Conservation (phyloP, 1,140 invertebrate species). For the Drosophila punjabiensis region DNA sequence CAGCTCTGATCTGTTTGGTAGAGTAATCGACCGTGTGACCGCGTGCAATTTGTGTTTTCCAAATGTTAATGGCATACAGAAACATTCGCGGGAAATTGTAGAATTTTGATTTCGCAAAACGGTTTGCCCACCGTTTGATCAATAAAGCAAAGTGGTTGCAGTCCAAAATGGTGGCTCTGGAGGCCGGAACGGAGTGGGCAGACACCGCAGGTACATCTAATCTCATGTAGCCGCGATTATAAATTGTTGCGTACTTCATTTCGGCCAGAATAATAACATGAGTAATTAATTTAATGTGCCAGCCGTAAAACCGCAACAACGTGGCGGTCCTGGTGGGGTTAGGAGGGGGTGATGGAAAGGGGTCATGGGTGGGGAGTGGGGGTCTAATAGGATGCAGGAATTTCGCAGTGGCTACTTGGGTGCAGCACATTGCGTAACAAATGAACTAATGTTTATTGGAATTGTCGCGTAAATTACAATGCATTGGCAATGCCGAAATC, state of each 20-base stretch:
- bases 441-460: slow-evolving; percentile 84
- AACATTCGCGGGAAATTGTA: slow-evolving; percentile 54
- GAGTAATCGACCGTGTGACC: neutral
- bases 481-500: slow-evolving; percentile 63
- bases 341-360: neutral
- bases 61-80: slow-evolving; percentile 64
- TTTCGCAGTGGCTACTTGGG: slow-evolving; percentile 30
- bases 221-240: slow-evolving; percentile 81
- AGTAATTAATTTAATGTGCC: slow-evolving; percentile 85
- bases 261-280: slow-evolving; percentile 83
- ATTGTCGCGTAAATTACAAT: slow-evolving; percentile 81
- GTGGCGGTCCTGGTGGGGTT: slow-evolving; percentile 3
- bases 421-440: slow-evolving; percentile 59
- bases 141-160: slow-evolving; percentile 77
- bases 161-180: slow-evolving; percentile 10
- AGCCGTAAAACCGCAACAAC: slow-evolving; percentile 63
- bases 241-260: slow-evolving; percentile 85
- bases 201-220: slow-evolving; percentile 80
- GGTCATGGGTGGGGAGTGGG: neutral
- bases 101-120: slow-evolving; percentile 72
- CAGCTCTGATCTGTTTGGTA: neutral
- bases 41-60: slow-evolving; percentile 35
- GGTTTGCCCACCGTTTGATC: slow-evolving; percentile 65
- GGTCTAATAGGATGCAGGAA: slow-evolving; percentile 4
- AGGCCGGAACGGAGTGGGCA: slow-evolving; percentile 5